These are phyloP conservation scores for Cynopterus sphinx DNA, from an alignment of 2,797 vertebrate genomes.

Conservation along the genomic window DNA sequence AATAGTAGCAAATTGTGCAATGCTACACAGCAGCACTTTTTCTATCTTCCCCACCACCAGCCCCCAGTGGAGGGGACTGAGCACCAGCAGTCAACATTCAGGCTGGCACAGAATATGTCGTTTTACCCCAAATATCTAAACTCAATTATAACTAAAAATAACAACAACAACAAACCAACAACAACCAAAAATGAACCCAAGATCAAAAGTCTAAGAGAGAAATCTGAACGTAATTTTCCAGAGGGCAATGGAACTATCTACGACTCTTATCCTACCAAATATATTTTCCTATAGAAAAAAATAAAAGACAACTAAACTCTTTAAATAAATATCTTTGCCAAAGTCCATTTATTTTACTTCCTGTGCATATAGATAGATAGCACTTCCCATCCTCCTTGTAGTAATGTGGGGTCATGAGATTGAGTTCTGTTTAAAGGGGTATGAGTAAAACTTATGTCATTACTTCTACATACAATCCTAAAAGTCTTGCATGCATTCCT, in stretches of 20 bases:
- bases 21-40: background rate
- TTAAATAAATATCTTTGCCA: background rate
- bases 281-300: background rate
- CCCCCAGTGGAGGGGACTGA: background rate
- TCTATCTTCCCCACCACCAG: accelerated
- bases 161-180: background rate
- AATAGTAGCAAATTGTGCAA: background rate
- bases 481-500: background rate
- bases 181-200: background rate
- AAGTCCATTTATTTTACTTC: conserved; percentile 23
- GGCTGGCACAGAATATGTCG: background rate
- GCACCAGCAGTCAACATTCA: background rate
- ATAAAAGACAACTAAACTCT: background rate
- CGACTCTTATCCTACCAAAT: background rate
- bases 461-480: background rate
- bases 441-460: background rate
- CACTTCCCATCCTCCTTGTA: background rate
- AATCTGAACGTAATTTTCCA: background rate
- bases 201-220: background rate
- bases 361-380: background rate
- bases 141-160: background rate
- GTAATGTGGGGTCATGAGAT: background rate
- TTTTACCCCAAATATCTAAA: background rate
- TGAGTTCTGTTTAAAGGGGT: background rate
- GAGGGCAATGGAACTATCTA: background rate